phyloP scores from a whole-genome alignment of 2,888 invertebrate genomes.

The Stegana nigrithorax region DNA sequence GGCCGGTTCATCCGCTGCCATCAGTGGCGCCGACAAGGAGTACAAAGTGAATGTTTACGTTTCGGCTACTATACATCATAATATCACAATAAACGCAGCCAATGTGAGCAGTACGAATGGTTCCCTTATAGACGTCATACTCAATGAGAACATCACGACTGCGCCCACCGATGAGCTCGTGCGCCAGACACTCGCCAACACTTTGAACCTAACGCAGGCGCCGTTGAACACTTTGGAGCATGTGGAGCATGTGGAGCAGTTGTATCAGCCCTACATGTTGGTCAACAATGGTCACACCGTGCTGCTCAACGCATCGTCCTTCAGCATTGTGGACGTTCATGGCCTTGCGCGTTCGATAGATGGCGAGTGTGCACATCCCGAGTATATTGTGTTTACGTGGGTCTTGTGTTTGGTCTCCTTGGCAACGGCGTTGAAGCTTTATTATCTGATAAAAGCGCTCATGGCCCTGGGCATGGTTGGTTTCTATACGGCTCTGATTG shows the following conservation, averaged over 20 bases:
- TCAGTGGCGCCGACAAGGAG: constrained; percentile 40
- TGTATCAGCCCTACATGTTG: constrained; percentile 34
- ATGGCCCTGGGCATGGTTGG: constrained; percentile 82
- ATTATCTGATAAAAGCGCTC: constrained; percentile 86
- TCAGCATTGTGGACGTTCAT: constrained; percentile 27
- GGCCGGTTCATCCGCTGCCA: background rate
- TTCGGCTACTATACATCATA: constrained; percentile 69
- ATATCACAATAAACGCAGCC: constrained; percentile 66
- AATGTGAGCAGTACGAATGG: constrained; percentile 7
- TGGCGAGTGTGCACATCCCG: constrained; percentile 75
- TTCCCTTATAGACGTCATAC: constrained; percentile 42
- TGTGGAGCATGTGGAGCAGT: constrained; percentile 45
- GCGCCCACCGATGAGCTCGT: constrained; percentile 49
- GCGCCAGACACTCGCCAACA: constrained; percentile 52
- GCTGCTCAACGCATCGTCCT: constrained; percentile 14
- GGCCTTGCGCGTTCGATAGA: constrained; percentile 23
- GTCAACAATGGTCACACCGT: constrained; percentile 27
- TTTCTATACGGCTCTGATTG: constrained; percentile 79
- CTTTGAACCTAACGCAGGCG: constrained; percentile 50
- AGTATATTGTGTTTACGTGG: constrained; percentile 95
- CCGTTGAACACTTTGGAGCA: constrained; percentile 25
- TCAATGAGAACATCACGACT: constrained; percentile 57
- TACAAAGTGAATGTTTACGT: constrained; percentile 67
- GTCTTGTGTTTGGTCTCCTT: constrained; percentile 90
- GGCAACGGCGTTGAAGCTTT: constrained; percentile 91